Evolutionary conservation across 2,113 vertebrate genomes (phyloP).

Genomic region (Todiramphus chloris): DNA sequence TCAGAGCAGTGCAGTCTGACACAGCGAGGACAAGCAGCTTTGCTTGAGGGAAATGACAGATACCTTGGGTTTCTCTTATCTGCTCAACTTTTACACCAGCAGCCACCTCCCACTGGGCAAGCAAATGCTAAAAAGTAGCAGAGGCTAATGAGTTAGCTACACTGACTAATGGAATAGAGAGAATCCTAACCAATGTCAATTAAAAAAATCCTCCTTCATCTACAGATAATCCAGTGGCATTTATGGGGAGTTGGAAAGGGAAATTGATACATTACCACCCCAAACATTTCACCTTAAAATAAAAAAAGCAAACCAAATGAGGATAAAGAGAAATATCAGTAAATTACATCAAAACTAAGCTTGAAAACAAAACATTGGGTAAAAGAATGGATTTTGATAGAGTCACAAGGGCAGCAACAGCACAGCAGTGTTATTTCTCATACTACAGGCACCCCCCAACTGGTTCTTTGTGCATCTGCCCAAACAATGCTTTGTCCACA

Average conservation of each 20-base stretch:
- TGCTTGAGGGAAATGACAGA: neutral
- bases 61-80: neutral
- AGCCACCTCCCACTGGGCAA: neutral
- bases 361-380: neutral
- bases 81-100: neutral
- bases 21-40: neutral
- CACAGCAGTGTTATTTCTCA: neutral
- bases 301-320: too few species aligned
- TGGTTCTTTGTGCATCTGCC: neutral
- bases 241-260: neutral
- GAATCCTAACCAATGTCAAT: neutral
- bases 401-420: neutral
- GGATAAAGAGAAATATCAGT: neutral
- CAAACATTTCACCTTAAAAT: neutral
- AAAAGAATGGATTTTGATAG: neutral
- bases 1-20: neutral
- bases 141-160: neutral
- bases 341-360: neutral
- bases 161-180: neutral
- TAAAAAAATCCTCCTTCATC: neutral
- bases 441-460: too few species aligned
- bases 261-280: neutral
- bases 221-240: neutral
- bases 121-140: neutral
- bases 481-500: neutral